Conservation (phyloP, 2,888 invertebrate genomes). For the Ashinkailepas kermadecensis region DNA sequence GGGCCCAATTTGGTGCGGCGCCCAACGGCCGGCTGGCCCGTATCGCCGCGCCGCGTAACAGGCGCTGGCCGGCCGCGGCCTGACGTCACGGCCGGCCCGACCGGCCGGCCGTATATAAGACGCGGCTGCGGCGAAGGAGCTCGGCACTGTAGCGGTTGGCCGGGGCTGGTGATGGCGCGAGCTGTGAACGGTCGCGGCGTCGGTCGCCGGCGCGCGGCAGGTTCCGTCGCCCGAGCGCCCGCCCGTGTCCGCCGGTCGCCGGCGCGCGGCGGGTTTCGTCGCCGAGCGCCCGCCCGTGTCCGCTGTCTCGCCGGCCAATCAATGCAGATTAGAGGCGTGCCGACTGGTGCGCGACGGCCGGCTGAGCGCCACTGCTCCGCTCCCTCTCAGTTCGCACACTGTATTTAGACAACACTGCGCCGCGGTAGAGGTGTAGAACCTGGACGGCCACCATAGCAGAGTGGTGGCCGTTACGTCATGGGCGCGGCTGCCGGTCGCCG, state of each 20-base stretch:
- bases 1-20: neutral
- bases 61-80: neutral
- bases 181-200: neutral
- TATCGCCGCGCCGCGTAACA: neutral
- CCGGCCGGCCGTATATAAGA: conserved; percentile 12
- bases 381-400: too few species aligned
- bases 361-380: too few species aligned
- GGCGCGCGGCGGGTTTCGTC: too few species aligned
- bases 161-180: neutral
- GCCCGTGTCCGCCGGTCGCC: neutral
- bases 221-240: too few species aligned
- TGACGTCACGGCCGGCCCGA: neutral
- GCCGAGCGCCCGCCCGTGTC: neutral
- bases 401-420: too few species aligned
- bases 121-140: neutral
- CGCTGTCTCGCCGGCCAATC: neutral
- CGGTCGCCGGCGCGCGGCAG: neutral
- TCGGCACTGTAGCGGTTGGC: neutral
- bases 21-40: neutral
- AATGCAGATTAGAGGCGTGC: too few species aligned
- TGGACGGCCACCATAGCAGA: too few species aligned
- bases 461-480: too few species aligned
- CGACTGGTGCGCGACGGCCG: too few species aligned
- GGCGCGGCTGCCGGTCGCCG: too few species aligned
- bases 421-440: too few species aligned